Conservation (phyloP, 2,797 vertebrate species). For the Fundulus diaphanus region DNA sequence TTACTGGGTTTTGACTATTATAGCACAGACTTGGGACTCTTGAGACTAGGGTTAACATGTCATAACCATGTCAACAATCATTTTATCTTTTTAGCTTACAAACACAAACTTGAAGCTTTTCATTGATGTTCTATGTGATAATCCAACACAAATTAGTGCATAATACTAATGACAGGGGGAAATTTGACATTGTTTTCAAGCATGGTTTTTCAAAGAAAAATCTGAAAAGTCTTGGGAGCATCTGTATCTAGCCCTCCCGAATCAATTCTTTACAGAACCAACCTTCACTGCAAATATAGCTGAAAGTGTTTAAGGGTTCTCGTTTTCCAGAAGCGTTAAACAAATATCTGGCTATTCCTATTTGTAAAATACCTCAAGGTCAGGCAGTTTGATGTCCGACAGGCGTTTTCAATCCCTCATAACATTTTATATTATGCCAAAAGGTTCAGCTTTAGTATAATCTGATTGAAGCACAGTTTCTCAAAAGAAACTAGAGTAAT, state of each 20-base stretch:
- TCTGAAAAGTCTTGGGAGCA: neutral
- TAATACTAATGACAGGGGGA: neutral
- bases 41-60: constrained; percentile 62
- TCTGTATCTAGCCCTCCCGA: neutral
- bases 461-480: neutral
- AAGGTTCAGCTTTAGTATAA: neutral
- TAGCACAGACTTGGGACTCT: constrained; percentile 64
- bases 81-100: neutral
- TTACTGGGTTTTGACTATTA: constrained; percentile 62
- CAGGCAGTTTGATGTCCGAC: neutral
- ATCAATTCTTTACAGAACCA: neutral
- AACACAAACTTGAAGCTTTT: neutral
- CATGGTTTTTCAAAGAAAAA: neutral
- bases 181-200: neutral
- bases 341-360: neutral
- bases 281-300: neutral
- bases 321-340: neutral
- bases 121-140: neutral
- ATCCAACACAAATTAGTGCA: neutral
- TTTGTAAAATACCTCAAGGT: neutral
- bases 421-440: neutral
- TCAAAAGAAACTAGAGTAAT: too few relatives aligned
- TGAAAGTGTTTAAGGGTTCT: neutral
- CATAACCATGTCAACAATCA: constrained; percentile 55
- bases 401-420: neutral